Evolutionary conservation across 1,140 invertebrate species (phyloP), one percentile per base, ranked within the genome.

Genomic region (Cyclina sinensis): DNA sequence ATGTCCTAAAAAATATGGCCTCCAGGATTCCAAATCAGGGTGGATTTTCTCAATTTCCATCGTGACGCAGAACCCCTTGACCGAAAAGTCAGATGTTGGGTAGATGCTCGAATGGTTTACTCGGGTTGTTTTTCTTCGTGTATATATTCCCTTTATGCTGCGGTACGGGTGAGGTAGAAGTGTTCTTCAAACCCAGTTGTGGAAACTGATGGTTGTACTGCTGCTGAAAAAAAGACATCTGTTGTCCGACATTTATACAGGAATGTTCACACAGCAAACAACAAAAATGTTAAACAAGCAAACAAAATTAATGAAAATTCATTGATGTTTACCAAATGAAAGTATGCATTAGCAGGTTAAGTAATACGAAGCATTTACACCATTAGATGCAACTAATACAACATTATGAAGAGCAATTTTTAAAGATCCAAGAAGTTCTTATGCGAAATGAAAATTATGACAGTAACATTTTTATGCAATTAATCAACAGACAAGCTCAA

Each of bases 71-170:
- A 92, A 94, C 93, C 94, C 94, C 94, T 94, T 95, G 94, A 90
- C 94, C 94, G 80, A 94, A 93, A 74, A 94, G 94, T 95, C 94
- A 95, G 89, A 95, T 95, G 92, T 94, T 95, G 7, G 94, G 94
- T 46, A 95, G 90, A 86, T 92, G 90, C 73, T 92, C 90, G 46
- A 78, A 79, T 73, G 85, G 81, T 80, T 59, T 79, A 59, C 59
- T 62, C 65, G 78, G 84, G 27, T 84, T 83, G 43, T 54, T 43
- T 86, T 90, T 87, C 35, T 88, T 86, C 62, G 90, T 86, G 65
- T 76, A 80, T 30, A 27, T 62, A 65, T 48, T 54, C 30, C 43
- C 90, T 88, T 93, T 91, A 51, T 84, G 88, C 80, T 88, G 90
- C 51, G 90, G 92, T n/a, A 91, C 90, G 4, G 94, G 92, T 62